Evolutionary conservation across 1,140 invertebrate species (phyloP).

Genomic region (Vanessa atalanta): DNA sequence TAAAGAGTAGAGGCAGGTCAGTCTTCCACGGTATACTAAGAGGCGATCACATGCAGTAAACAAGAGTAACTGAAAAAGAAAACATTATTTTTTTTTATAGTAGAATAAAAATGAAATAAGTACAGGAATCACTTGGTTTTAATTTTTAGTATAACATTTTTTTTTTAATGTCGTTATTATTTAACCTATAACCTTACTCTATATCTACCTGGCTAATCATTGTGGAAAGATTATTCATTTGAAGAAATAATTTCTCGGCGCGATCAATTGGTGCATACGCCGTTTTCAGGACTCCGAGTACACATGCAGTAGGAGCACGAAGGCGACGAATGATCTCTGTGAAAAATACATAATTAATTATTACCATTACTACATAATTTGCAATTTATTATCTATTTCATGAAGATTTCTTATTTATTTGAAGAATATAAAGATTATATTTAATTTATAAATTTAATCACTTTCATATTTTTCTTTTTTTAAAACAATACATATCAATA

Average conservation of each 20-base stretch:
- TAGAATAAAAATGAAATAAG: too few species aligned
- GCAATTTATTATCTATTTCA: too few species aligned
- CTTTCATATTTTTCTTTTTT: too few species aligned
- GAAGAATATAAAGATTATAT: too few species aligned
- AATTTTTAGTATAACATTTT: not conserved
- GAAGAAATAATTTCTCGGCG: slow-evolving; percentile 83
- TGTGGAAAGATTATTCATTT: slow-evolving; percentile 85
- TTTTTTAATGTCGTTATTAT: not conserved
- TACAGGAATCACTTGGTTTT: too few species aligned
- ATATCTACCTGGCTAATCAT: slow-evolving; percentile 83
- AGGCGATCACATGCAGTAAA: slow-evolving; percentile 87
- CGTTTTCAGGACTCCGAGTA: slow-evolving; percentile 72
- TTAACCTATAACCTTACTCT: not conserved
- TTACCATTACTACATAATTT: not conserved
- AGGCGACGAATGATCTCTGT: slow-evolving; percentile 76
- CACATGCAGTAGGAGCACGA: slow-evolving; percentile 64
- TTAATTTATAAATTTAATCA: too few species aligned
- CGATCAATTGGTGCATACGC: slow-evolving; percentile 82
- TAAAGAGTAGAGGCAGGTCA: slow-evolving; percentile 87
- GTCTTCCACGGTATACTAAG: slow-evolving; percentile 81
- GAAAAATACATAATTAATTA: slow-evolving; percentile 36
- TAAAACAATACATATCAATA: too few species aligned
- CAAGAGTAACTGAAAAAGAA: slow-evolving; percentile 84
- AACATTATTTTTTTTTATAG: not conserved
- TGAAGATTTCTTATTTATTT: too few species aligned